Percentiles rank a stretch among this genome's conserved stretches.
Evolutionary conservation across 23 tunicate species (phyloP).

Genomic region (Halocynthia aurantium): DNA sequence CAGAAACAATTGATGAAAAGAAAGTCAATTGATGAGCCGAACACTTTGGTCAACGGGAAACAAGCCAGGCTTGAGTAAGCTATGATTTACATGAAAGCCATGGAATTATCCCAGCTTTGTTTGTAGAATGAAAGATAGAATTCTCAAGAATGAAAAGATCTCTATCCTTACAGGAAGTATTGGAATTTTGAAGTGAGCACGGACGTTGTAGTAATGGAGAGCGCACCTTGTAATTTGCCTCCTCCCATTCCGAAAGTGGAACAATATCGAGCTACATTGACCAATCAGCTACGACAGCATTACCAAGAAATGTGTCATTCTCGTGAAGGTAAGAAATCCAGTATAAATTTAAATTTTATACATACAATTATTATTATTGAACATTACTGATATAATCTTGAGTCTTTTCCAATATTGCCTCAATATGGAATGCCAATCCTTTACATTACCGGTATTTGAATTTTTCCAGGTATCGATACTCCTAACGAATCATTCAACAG

Average conservation of each 20-base stretch:
- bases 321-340: conserved; percentile 34
- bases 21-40: conserved; percentile 7
- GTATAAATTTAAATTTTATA: too few relatives aligned
- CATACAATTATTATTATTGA: too few relatives aligned
- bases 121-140: too few relatives aligned
- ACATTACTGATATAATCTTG: too few relatives aligned
- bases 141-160: too few relatives aligned
- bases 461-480: conserved; percentile 45
- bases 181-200: conserved; percentile 56
- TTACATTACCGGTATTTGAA: background rate
- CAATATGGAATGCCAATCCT: too few relatives aligned
- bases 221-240: conserved; percentile 58
- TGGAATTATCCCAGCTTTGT: too few relatives aligned
- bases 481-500: conserved; percentile 80
- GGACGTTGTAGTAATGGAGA: conserved; percentile 61
- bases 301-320: conserved; percentile 70
- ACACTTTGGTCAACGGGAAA: background rate
- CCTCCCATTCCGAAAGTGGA: conserved; percentile 78
- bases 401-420: too few relatives aligned
- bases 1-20: background rate
- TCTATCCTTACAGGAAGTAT: conserved; percentile 12
- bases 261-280: conserved; percentile 37
- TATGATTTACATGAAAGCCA: too few relatives aligned
- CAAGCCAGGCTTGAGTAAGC: conserved; percentile 2
- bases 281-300: conserved; percentile 49